Evolutionary conservation across 2,113 vertebrate genomes (phyloP).

Genomic region (Carettochelys insculpta): DNA sequence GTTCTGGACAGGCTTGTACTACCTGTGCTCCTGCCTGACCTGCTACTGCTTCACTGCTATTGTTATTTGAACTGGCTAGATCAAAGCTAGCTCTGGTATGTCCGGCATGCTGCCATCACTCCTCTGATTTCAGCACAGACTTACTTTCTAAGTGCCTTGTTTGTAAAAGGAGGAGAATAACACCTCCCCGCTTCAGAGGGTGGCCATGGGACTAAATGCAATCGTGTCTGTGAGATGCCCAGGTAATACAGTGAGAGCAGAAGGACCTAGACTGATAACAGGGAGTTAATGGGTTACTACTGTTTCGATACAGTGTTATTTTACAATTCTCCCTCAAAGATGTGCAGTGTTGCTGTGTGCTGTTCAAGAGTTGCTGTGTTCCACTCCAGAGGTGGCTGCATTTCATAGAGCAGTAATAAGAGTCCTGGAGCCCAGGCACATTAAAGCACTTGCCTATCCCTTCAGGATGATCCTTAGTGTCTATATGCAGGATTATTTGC

Average conservation of each 20-base stretch:
- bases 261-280: not conserved
- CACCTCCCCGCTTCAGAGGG: not conserved
- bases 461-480: no score
- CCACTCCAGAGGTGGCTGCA: not conserved
- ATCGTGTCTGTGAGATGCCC: not conserved
- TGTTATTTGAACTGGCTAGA: no score
- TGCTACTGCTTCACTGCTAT: no score
- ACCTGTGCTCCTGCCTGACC: no score
- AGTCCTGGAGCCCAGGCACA: not conserved
- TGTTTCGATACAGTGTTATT: not conserved
- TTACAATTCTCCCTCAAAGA: not conserved
- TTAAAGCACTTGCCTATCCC: not conserved
- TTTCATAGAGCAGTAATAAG: not conserved
- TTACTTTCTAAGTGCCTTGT: no score
- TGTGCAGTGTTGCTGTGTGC: no score
- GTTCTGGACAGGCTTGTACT: no score
- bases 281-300: not conserved
- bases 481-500: no score
- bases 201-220: not conserved
- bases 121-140: no score
- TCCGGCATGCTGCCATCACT: no score
- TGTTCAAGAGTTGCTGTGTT: not conserved
- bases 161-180: not conserved
- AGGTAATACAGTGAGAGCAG: accelerated
- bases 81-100: no score